phyloP scores from a whole-genome alignment of 2,888 invertebrate genomes.

The Sussaba pulchella region DNA sequence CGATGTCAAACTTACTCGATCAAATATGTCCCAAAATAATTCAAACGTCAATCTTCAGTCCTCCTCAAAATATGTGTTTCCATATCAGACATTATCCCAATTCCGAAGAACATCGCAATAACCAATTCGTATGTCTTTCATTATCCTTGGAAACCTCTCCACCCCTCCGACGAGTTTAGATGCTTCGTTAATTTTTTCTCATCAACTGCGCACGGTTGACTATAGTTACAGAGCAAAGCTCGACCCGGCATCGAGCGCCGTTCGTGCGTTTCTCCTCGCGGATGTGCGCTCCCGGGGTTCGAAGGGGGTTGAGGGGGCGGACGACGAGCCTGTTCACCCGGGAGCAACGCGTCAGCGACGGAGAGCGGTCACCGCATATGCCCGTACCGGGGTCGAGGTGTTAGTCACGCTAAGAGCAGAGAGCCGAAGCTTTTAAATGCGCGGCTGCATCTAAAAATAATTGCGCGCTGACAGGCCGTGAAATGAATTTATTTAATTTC shows the following conservation, averaged over 20 bases:
- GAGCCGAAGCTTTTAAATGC: conserved; percentile 77
- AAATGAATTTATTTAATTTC: conserved; percentile 85
- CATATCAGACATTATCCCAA: too few relatives aligned
- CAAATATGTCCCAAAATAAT: too few relatives aligned
- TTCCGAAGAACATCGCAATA: too few relatives aligned
- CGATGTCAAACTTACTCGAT: too few relatives aligned
- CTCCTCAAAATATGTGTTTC: too few relatives aligned
- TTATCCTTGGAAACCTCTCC: too few relatives aligned
- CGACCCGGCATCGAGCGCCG: conserved; percentile 39
- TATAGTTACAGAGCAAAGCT: conserved; percentile 21
- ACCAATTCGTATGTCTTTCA: too few relatives aligned
- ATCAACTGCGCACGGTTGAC: background rate
- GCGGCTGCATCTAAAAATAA: conserved; percentile 82
- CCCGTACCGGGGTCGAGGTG: conserved; percentile 74
- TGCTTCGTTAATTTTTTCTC: conserved; percentile 44
- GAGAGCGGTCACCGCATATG: background rate
- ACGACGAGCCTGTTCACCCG: conserved; percentile 38
- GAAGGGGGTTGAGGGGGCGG: conserved; percentile 61
- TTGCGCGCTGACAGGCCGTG: conserved; percentile 84
- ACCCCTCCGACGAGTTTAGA: too few relatives aligned
- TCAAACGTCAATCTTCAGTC: too few relatives aligned
- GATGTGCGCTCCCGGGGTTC: conserved; percentile 70
- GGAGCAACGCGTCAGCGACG: conserved; percentile 25
- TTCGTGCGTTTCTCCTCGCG: conserved; percentile 61
- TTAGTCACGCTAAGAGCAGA: conserved; percentile 76